Evolutionary conservation across 1,140 invertebrate genomes (phyloP), one percentile per base, ranked within the genome.

Genomic region (Drosophila prosaltans): DNA sequence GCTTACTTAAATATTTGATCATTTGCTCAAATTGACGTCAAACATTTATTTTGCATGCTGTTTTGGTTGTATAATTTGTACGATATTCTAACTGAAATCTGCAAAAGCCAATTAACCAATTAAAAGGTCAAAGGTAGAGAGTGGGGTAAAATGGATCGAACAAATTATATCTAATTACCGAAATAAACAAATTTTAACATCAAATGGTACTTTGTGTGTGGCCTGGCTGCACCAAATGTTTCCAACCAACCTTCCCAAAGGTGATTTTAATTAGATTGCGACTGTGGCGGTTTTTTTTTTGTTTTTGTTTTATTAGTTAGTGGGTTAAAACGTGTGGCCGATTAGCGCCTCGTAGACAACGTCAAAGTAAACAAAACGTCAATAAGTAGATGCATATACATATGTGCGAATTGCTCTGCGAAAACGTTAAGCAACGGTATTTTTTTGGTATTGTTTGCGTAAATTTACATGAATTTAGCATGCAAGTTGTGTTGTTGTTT

Each of bases 241-340:
- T 16, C 16, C 16, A 16, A 16, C 16, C 16, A 32, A 51, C 41
- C 21, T 21, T 10, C 32, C 28, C 8, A 68, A 80, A 86, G 82
- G 82, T 86, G 83, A 88, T 72, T 88, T 83, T 86, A 86, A 86
- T 86, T 86, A 86, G 80, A 86, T 80, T 83, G 80, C 28, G 58
- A 66, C 58, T 69, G 83, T 70, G 57, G 76, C 30, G 60, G 60
- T 69, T 16, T 51, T 51, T 24, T 51, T 30, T 30, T 30, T 10
- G 9, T 16, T 51, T 51, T 24, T 51, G 2, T 30, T 30, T 10
- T 24, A 24, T 51, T 43, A 43, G 45, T 55, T 55, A 64, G 41
- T 43, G 61, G 41, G 32, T n/a, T 68, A 41, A 45, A 75, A 75
- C 67, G 78, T 78, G 43, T 65, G 28, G 26, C 72, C 54, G 51